Evolutionary conservation across 2,888 invertebrate genomes (phyloP).

Genomic region (Thera obeliscata): DNA sequence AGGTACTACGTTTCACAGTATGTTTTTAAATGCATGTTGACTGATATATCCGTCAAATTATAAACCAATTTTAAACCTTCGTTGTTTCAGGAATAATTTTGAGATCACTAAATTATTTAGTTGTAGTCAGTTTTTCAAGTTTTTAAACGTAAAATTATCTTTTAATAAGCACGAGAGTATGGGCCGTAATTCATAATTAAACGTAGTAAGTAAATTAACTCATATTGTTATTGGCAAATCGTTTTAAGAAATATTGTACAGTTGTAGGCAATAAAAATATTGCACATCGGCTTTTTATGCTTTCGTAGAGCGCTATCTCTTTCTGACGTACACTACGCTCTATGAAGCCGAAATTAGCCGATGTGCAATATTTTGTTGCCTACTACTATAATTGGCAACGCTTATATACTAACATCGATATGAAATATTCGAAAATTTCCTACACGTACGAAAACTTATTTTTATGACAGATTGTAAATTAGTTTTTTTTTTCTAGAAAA

Average conservation of each 20-base stretch:
- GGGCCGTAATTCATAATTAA: neutral
- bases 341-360: too few species aligned
- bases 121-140: too few species aligned
- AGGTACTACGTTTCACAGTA: too few species aligned
- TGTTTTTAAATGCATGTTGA: too few species aligned
- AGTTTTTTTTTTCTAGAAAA: slow-evolving; percentile 19
- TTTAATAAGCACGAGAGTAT: neutral
- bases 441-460: neutral
- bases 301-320: too few species aligned
- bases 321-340: too few species aligned
- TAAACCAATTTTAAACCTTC: too few species aligned
- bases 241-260: slow-evolving; percentile 1
- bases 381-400: neutral
- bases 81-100: too few species aligned
- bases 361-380: too few species aligned
- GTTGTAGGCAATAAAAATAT: neutral
- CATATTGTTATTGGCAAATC: slow-evolving; percentile 13
- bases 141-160: neutral
- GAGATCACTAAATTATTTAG: too few species aligned
- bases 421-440: slow-evolving; percentile 6
- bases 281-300: too few species aligned
- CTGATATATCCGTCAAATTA: too few species aligned
- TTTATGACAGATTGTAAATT: slow-evolving; percentile 14
- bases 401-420: slow-evolving; percentile 20
- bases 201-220: neutral